Base-by-base conservation (phyloP, 2,113 vertebrate genomes). In the Brevimyrus niger region DNA sequence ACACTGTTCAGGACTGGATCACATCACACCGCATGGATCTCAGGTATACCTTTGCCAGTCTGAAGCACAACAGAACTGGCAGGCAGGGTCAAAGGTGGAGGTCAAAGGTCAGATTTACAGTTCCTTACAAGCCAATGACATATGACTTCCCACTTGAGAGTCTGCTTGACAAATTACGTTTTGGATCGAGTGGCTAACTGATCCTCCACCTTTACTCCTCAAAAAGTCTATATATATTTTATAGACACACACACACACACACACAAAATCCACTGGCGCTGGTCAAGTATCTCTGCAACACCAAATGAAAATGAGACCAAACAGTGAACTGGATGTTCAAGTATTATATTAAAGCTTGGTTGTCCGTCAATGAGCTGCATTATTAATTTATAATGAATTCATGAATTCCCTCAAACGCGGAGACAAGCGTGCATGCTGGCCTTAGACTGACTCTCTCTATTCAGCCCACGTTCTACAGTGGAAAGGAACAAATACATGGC, bases 31-130 rank as follows among this genome's bases (percentile, higher is more conserved):
- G 86, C 65, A 88, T 92, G 89, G 90, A 88, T 83, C 83, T 88
- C 58, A 69, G 90, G 91, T 90, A 90, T 91, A 92, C 90, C 82
- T 51, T 89, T 87, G 90, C 89, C 84, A 69, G 87, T 48, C 82
- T 85, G 85, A 93, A 94, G 93, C 92, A 92, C 91, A 91, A 92
- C 94, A 93, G 92, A 93, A 88, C 61, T 42, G 48, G 90, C 7
- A 88, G 89, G 4, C 9, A 69, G 86, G 89, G 51, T 92, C 92
- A 0, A 48, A 91, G 93, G 93, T 61, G 91, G 89, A 92, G 92
- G 93, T 94, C 93, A 91, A 89, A 48, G 55, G 15, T 76, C 65
- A 65, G 50, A 27, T 58, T 44, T 38, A 83, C 31, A 38, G 46
- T 35, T 11, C 2, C 7, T 47, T n/a, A 5, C n/a, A 84, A 82